phyloP scores from a whole-genome alignment of 2,113 vertebrate genomes.

The Aldabrachelys gigantea region DNA sequence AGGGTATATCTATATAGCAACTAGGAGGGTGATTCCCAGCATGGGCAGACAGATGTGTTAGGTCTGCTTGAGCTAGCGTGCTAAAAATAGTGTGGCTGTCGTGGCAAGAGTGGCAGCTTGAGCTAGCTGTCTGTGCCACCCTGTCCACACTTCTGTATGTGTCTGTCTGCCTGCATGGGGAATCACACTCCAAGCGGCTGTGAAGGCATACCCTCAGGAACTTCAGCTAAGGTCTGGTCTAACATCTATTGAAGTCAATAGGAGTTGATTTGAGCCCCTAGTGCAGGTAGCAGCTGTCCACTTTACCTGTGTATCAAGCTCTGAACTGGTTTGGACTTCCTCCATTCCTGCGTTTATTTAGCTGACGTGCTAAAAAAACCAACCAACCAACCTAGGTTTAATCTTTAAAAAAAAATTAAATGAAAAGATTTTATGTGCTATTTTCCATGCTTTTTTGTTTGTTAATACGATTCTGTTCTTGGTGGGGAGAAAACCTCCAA shows the following conservation, averaged over 20 bases:
- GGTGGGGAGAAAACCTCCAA: not conserved
- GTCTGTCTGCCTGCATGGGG: not conserved
- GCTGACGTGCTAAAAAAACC: not conserved
- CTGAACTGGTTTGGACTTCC: not conserved
- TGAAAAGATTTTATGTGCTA: not conserved
- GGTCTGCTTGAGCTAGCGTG: not conserved
- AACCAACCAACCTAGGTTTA: not conserved
- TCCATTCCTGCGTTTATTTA: not conserved
- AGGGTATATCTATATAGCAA: not conserved
- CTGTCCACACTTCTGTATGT: not conserved
- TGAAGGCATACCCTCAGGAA: not conserved
- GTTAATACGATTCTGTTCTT: not conserved
- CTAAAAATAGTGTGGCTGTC: not conserved
- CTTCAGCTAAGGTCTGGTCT: no score
- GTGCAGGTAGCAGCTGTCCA: fast-evolving
- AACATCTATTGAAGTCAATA: fast-evolving
- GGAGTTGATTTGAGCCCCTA: not conserved
- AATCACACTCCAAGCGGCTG: not conserved
- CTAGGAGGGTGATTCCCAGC: not conserved
- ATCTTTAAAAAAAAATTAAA: not conserved
- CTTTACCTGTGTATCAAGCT: not conserved
- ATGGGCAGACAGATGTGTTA: not conserved
- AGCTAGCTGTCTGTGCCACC: not conserved
- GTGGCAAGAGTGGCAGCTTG: not conserved
- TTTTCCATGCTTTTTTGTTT: not conserved